A percentile compares a stretch with the other conserved stretches of the same genome.
These are phyloP conservation scores for Enteromius radiatus DNA, from an alignment of 2,797 vertebrate species.

Conservation along the genomic window DNA sequence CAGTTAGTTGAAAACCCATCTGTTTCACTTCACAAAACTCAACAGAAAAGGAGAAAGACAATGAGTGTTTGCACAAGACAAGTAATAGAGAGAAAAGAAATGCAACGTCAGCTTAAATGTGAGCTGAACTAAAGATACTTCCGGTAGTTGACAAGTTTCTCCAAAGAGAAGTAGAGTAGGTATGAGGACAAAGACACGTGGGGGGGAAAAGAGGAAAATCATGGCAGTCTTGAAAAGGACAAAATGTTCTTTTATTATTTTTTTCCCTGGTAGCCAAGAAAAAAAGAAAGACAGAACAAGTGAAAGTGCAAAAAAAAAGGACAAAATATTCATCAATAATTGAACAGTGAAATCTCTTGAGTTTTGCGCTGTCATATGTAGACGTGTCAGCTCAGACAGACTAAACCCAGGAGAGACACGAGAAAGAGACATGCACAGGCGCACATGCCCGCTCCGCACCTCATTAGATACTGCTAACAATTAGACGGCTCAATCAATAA, in stretches of 20 bases:
- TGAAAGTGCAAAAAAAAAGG: slow-evolving; percentile 26
- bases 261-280: slow-evolving; percentile 12
- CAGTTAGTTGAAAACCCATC: slow-evolving; percentile 1
- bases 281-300: slow-evolving; percentile 6
- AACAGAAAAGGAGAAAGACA: neutral
- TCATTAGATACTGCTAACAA: slow-evolving; percentile 45
- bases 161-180: neutral
- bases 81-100: neutral
- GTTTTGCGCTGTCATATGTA: slow-evolving; percentile 43
- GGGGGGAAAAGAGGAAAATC: neutral
- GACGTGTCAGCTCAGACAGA: slow-evolving; percentile 46
- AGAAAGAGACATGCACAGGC: neutral
- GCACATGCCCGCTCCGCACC: slow-evolving; percentile 8
- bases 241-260: slow-evolving; percentile 12
- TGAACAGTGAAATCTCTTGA: slow-evolving; percentile 38
- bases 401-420: slow-evolving; percentile 24
- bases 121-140: neutral
- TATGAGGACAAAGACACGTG: slow-evolving; percentile 7
- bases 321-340: slow-evolving; percentile 59
- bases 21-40: slow-evolving; percentile 1
- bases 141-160: neutral
- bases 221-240: neutral
- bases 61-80: neutral
- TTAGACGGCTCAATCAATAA: slow-evolving; percentile 44
- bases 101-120: neutral